Base-by-base conservation (phyloP, 2,888 invertebrate genomes). In the Rhingia campestris region DNA sequence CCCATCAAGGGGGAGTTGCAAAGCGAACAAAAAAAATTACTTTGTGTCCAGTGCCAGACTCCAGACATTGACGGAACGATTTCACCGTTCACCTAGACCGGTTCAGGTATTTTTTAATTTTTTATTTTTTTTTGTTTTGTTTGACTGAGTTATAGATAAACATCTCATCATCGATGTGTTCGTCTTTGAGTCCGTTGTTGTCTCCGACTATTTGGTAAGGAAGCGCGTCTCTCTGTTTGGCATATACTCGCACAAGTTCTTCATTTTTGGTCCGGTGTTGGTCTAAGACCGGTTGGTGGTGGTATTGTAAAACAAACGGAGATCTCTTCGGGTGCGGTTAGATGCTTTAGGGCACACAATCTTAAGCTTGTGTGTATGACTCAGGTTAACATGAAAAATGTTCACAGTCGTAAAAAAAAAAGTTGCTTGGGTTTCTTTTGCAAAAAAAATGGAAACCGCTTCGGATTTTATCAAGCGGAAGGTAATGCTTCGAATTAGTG, bases 11-110 rank as follows among this genome's bases (percentile, higher is more conserved):
- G 37, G 35, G 33, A 77, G 49, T 43, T 63, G 49, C 63, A 59
- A 35, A 14, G 22, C 22, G 22, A 22, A 22, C 22, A 70, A 76
- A 58, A 45, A 32, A 45, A 10, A 49, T 10, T 32, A 33, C 10
- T 35, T 9, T 49, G 22, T 51, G 30, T 47, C n/a, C 22, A 22
- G 22, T 22, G 22, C 35, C 12, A n/a, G 4, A 14, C 51, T 53
- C n/a, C 53, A 53, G 63, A 72, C 59, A 35, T 35, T 72, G 82
- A 72, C 45, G 51, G 69, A 75, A 64, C 80, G 84, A 84, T 84
- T 84, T 84, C 84, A 70, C 84, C 70, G 59, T 58, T 45, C 63
- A 64, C 58, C 14, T 30, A 56, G 69, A 84, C 74, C 74, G 80
- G 82, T 80, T 77, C 10, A 37, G 14, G 43, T 32, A 7, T 32